phyloP scores from a whole-genome alignment of 2,797 vertebrate genomes.

The Intellagama lesueurii region DNA sequence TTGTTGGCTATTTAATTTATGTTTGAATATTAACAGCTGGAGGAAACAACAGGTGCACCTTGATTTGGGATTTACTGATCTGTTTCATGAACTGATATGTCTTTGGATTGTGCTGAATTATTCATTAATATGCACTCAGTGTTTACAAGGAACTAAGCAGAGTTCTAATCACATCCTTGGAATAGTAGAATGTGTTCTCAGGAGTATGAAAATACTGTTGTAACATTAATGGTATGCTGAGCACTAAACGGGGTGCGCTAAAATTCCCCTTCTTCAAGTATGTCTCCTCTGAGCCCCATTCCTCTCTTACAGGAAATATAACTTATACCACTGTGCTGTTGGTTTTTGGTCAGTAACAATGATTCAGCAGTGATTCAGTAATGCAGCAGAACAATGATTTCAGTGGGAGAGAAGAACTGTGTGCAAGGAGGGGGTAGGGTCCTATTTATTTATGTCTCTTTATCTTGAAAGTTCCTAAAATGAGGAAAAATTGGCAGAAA shows the following conservation, averaged over 20 bases:
- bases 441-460: background rate
- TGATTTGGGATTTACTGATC: background rate
- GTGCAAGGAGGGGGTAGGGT: background rate
- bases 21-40: background rate
- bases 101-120: background rate
- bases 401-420: background rate
- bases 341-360: background rate
- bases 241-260: background rate
- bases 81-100: background rate
- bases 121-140: background rate
- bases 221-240: background rate
- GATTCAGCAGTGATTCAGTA: slow-evolving; percentile 16
- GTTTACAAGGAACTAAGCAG: background rate
- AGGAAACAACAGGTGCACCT: background rate
- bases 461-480: background rate
- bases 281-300: background rate
- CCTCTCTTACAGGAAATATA: background rate
- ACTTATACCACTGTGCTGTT: background rate
- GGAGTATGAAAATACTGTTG: background rate
- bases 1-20: background rate
- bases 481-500: background rate
- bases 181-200: background rate
- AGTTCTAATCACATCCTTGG: background rate
- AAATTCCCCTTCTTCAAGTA: background rate
- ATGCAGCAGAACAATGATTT: background rate